Evolutionary conservation across 2,113 vertebrate genomes (phyloP).

Genomic region (Vidua chalybeata): DNA sequence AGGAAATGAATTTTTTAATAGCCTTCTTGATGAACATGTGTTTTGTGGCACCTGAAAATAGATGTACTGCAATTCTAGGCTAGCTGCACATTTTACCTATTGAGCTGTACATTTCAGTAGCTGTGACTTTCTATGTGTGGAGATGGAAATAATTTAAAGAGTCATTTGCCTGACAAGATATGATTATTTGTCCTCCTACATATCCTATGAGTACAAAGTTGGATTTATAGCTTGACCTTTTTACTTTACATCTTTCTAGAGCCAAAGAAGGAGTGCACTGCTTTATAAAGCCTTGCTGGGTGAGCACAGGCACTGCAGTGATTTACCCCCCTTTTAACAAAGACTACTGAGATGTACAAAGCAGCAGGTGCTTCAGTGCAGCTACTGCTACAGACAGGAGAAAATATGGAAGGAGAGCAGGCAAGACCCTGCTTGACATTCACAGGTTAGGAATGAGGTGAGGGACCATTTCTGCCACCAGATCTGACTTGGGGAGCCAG

Average conservation of each 20-base stretch:
- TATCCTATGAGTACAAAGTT: background rate
- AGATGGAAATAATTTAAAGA: background rate
- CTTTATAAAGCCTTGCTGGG: background rate
- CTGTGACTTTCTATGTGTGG: background rate
- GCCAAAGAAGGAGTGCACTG: background rate
- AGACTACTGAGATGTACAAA: background rate
- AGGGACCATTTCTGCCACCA: background rate
- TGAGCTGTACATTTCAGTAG: background rate
- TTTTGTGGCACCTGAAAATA: slow-evolving; percentile 11
- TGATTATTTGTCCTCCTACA: background rate
- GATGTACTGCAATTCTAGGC: background rate
- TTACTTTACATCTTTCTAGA: background rate
- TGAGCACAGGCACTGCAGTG: background rate
- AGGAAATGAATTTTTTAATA: slow-evolving; percentile 33
- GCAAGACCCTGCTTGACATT: background rate
- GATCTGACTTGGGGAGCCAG: background rate
- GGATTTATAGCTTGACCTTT: background rate
- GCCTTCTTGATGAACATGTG: background rate
- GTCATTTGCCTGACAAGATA: background rate
- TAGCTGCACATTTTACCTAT: background rate
- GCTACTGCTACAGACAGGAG: background rate
- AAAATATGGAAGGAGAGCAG: background rate
- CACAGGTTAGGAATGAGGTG: background rate
- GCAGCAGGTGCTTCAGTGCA: background rate
- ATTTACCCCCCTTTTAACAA: background rate